Evolutionary conservation across 2,113 vertebrate species (phyloP), one percentile per base, ranked within the genome.

Genomic region (Sinocyclocheilus maitianheensis): DNA sequence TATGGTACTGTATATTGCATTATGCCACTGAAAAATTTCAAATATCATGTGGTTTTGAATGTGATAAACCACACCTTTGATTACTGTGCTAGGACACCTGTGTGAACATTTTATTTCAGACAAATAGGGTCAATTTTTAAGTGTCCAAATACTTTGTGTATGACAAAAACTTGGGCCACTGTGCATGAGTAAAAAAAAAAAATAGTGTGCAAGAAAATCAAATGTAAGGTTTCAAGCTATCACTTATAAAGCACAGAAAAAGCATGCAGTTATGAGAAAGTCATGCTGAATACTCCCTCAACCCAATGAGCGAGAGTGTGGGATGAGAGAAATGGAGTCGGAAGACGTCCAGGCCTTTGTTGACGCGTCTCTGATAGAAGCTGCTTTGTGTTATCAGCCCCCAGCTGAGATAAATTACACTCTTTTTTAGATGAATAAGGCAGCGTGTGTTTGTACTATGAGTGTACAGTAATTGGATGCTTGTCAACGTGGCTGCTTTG

Each of bases 391-490:
- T 83, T 85, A 84, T 93, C 94, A 93, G 87, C 91, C 92, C 90
- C 90, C 93, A 93, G 84, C 92, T 91, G 93, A 90, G 93, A 92
- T 94, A 92, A 95, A 95, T 95, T 94, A 92, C 88, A 75, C 43
- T 60, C 24, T 84, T 69, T 82, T 63, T 88, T 74, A 78, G 75
- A 86, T 72, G 55, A 88, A 69, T 76, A 85, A 81, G 48, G 72
- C 65, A 34, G 77, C 14, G 63, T 67, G 53, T 83, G 53, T 80
- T 65, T 84, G 69, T 77, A 34, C 48, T 78, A 30, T 87, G 67
- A 85, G 84, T 37, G 53, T 72, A 46, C 46, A 80, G 53, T 88
- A 83, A 86, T 75, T 81, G 77, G 81, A 80, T 82, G 53, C 81
- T 86, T 84, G 74, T 85, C 75, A 46, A 62, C 69, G 37, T 22